Conservation (phyloP, 2,797 vertebrate species). For the Artibeus jamaicensis region DNA sequence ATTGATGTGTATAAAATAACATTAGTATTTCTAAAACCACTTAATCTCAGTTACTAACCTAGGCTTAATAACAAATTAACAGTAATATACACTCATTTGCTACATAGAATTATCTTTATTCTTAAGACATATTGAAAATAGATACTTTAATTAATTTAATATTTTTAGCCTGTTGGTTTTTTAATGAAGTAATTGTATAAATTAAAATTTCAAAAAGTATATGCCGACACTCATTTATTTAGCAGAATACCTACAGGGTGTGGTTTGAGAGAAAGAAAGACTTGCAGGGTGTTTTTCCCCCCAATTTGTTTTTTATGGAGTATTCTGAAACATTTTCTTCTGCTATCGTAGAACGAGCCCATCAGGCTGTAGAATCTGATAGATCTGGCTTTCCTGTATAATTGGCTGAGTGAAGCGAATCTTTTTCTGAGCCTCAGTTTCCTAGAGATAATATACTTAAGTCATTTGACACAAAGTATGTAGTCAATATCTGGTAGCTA, state of each 20-base stretch:
- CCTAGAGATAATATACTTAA: neutral
- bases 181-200: constrained; percentile 33
- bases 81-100: constrained; percentile 12
- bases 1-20: constrained; percentile 10
- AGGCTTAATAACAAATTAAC: constrained; percentile 35
- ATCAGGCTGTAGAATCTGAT: neutral
- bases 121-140: constrained; percentile 10
- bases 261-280: neutral
- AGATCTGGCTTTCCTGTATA: neutral
- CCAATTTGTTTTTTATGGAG: neutral
- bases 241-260: neutral
- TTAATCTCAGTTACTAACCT: neutral
- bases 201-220: neutral
- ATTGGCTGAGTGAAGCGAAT: neutral
- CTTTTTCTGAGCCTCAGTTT: constrained; percentile 4
- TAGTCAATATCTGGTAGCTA: neutral
- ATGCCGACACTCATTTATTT: neutral
- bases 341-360: neutral
- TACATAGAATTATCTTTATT: constrained; percentile 20
- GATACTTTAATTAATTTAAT: constrained; percentile 37
- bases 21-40: constrained; percentile 18
- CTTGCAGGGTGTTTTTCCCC: neutral
- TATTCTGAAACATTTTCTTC: neutral
- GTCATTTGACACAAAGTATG: neutral
- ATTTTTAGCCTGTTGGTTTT: constrained; percentile 2